Conservation (phyloP, 2,797 vertebrate genomes). For the Furcifer pardalis region DNA sequence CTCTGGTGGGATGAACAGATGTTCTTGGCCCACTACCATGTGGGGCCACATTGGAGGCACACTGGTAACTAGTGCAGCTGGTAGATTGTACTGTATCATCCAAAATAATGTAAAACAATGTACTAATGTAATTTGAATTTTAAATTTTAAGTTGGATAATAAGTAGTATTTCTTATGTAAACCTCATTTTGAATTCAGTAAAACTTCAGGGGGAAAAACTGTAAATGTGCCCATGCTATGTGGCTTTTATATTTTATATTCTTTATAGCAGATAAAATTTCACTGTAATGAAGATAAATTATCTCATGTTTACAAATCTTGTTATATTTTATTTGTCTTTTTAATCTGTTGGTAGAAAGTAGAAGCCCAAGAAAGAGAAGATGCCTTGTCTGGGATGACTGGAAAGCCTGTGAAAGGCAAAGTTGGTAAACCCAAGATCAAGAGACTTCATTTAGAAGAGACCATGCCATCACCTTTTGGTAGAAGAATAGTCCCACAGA, state of each 20-base stretch:
- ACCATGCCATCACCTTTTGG: constrained; percentile 92
- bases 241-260: background rate
- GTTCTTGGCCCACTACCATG: too few species aligned
- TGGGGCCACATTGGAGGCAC: too few species aligned
- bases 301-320: background rate
- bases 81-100: too few species aligned
- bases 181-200: background rate
- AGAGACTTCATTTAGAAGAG: constrained; percentile 94
- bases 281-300: too few species aligned
- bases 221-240: background rate
- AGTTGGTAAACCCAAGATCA: constrained; percentile 94
- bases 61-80: too few species aligned
- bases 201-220: background rate
- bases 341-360: constrained; percentile 81
- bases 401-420: constrained; percentile 95
- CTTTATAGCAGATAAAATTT: too few species aligned
- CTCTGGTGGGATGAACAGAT: too few species aligned
- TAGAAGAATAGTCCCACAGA: constrained; percentile 90
- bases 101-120: too few species aligned
- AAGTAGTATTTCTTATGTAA: background rate
- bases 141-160: background rate
- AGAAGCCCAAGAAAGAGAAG: constrained; percentile 91
- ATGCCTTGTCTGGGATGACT: constrained; percentile 80
- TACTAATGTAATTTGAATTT: too few species aligned
- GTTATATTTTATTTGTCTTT: background rate